phyloP scores from a whole-genome alignment of 2,113 vertebrate genomes.

The Nettapus auritus region DNA sequence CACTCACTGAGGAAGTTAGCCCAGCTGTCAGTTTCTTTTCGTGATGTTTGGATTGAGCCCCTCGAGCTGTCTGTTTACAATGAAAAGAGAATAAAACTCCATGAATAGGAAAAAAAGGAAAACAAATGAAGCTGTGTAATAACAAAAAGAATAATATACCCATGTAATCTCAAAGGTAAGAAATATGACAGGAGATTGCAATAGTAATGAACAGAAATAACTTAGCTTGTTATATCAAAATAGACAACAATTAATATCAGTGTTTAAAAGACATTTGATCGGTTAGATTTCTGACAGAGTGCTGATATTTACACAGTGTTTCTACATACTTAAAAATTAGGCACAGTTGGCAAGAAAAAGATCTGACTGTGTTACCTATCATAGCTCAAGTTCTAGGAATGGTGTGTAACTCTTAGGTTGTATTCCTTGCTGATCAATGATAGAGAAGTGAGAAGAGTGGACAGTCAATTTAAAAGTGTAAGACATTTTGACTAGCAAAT shows the following conservation, averaged over 20 bases:
- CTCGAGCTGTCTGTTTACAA: background rate
- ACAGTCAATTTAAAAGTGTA: background rate
- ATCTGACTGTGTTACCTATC: background rate
- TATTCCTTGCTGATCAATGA: background rate
- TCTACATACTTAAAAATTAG: background rate
- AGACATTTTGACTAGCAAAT: background rate
- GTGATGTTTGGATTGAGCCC: background rate
- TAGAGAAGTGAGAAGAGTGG: background rate
- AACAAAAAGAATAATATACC: background rate
- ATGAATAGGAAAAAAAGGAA: background rate
- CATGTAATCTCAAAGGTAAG: too few species aligned
- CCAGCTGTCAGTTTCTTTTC: background rate
- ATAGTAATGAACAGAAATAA: too few species aligned
- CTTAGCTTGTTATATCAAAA: background rate
- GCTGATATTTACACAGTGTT: background rate
- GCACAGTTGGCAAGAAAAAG: background rate
- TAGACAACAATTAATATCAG: background rate
- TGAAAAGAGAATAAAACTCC: background rate
- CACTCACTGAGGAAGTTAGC: slow-evolving; percentile 1
- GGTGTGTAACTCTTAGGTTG: background rate
- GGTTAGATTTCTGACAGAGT: background rate
- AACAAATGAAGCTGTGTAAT: background rate
- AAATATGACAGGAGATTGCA: too few species aligned
- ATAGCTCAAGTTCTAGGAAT: background rate
- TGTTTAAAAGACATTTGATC: background rate